A percentile compares a stretch with the other conserved stretches of the same genome.
These are phyloP conservation scores for Gymnocypris eckloni DNA, from an alignment of 2,797 vertebrate genomes.

Conservation along the genomic window DNA sequence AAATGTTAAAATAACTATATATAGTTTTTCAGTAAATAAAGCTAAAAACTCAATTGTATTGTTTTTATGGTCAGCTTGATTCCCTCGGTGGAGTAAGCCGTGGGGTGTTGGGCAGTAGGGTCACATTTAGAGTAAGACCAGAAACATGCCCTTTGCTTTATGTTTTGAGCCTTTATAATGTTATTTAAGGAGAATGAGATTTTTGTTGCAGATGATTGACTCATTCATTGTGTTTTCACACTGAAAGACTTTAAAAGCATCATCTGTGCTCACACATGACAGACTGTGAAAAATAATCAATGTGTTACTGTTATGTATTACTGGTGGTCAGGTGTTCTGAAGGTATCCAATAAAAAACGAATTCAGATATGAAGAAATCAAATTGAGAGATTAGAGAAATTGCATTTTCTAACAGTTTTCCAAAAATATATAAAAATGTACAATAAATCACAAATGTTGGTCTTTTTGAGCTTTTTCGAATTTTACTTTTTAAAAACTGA, in stretches of 20 bases:
- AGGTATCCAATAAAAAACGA: neutral
- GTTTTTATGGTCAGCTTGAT: neutral
- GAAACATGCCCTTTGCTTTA: neutral
- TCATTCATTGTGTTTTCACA: constrained; percentile 19
- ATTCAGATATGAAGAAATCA: constrained; percentile 2
- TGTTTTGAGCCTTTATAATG: neutral
- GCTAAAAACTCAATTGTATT: too few species aligned
- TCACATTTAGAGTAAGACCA: neutral
- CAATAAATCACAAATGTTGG: neutral
- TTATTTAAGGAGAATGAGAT: constrained; percentile 10
- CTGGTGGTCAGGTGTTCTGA: neutral
- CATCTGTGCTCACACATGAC: constrained; percentile 28
- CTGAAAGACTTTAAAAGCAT: neutral
- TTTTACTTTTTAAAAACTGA: neutral
- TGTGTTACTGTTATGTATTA: constrained; percentile 9
- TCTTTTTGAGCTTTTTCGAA: neutral
- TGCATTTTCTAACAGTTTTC: neutral
- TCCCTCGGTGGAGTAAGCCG: neutral
- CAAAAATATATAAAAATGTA: too few species aligned
- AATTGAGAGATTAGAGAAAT: neutral
- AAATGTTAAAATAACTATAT: neutral
- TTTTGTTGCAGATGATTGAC: neutral
- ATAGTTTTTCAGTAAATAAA: neutral
- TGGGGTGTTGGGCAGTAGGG: neutral
- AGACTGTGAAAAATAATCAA: constrained; percentile 22